Evolutionary conservation across 1,140 invertebrate genomes (phyloP).

Genomic region (Drosophila yakuba): DNA sequence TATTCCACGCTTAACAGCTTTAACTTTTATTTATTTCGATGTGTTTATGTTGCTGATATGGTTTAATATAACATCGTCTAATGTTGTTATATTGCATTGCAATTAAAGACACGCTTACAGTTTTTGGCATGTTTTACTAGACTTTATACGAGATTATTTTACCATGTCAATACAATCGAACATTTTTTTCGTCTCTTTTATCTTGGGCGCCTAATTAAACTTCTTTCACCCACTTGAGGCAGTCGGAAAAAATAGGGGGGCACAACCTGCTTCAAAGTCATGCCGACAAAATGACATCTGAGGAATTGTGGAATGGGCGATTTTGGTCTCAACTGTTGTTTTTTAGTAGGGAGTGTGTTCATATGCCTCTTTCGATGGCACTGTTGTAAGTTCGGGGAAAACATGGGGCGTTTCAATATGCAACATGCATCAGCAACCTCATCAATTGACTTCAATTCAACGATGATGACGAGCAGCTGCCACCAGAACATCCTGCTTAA

Average conservation of each 20-base stretch:
- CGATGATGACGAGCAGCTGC: slow-evolving; percentile 44
- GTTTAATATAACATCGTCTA: neutral
- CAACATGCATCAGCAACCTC: slow-evolving; percentile 34
- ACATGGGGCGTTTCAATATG: neutral
- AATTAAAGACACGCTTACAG: neutral
- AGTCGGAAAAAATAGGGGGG: slow-evolving; percentile 1
- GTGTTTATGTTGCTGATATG: neutral
- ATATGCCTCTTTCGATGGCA: slow-evolving; percentile 15
- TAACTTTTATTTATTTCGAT: neutral
- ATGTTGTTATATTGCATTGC: slow-evolving; percentile 20
- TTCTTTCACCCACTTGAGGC: slow-evolving; percentile 51
- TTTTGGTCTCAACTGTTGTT: neutral
- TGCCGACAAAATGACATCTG: slow-evolving; percentile 53
- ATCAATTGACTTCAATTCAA: slow-evolving; percentile 53
- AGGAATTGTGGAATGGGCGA: slow-evolving; percentile 1
- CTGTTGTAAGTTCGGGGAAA: slow-evolving; percentile 1
- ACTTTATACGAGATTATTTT: neutral
- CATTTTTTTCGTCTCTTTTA: slow-evolving; percentile 7
- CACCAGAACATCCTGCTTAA: slow-evolving; percentile 21
- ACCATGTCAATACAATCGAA: neutral
- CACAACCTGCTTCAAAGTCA: slow-evolving; percentile 40
- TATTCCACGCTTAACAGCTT: neutral
- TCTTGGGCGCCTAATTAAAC: slow-evolving; percentile 48
- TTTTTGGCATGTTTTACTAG: neutral
- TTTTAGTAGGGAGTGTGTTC: slow-evolving; percentile 8